Base-by-base conservation (phyloP, 2,797 vertebrate species). In the Carduelis carduelis region DNA sequence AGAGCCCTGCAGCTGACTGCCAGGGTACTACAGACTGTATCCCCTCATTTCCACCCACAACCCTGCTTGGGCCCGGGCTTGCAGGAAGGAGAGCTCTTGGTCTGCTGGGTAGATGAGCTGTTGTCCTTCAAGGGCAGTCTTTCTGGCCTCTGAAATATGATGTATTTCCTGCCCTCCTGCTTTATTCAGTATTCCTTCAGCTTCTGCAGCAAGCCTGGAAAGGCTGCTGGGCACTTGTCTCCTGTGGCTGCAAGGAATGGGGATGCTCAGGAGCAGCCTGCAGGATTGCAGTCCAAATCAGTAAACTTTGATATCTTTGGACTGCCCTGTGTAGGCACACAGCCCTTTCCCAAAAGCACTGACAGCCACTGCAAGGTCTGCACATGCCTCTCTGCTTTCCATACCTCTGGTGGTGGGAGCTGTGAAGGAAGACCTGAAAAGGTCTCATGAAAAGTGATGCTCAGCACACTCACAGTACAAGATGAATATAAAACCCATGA, bases 1-100 rank as follows among this genome's bases (percentile, higher is more conserved):
- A 92, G 66, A 90, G 65, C 46, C 66, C 77, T 88, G 93, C 65
- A 46, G 66, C 61, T 89, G 59, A 89, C 65, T 26, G 57, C 44
- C 63, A 47, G 47, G 0, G 1, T 24, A 28, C 22, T 68, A 28
- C 0, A 12, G 64, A 20, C 44, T 6, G 6, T 14, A 41, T 9
- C 37, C 37, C 7, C 0, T 26, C 27, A 6, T 30, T 53, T 71
- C 46, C 53, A 77, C 57, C 39, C 3, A 1, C 50, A 75, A 10
- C 43, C 41, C 14, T 66, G 53, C 30, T 11, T 64, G 35, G 35
- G 10, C 44, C 53, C 11, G 28, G 63, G 30, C 57, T 88, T 39
- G 37, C n/a, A 69, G 69, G 44, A 44, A 44, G 30, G 39, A 85
- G n/a, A 69, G 5, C 43, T 34, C 63, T 81, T 21, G 46, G 8